Evolutionary conservation across 2,888 invertebrate species (phyloP).

Genomic region (Aleiodes alternator): DNA sequence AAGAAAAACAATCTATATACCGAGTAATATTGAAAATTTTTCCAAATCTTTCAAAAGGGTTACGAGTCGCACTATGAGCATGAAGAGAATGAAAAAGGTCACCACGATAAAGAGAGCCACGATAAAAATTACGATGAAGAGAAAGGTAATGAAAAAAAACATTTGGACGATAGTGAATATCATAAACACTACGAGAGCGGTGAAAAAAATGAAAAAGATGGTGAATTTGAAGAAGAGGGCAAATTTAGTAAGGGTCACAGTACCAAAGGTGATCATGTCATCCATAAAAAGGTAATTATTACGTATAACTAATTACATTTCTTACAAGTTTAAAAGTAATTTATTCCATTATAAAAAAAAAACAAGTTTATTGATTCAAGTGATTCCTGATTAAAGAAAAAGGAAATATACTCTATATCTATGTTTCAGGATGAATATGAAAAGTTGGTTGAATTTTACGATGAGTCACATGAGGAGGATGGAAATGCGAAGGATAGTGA

Average conservation of each 20-base stretch:
- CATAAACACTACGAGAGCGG: constrained; percentile 82
- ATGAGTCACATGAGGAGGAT: constrained; percentile 83
- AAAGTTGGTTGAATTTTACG: constrained; percentile 86
- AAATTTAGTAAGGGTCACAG: constrained; percentile 75
- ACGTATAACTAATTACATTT: neutral
- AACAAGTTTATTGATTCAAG: constrained; percentile 5
- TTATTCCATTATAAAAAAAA: neutral
- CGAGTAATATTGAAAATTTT: neutral
- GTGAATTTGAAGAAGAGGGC: constrained; percentile 72
- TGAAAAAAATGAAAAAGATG: constrained; percentile 77
- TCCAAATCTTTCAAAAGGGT: constrained; percentile 52
- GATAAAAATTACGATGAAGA: constrained; percentile 82
- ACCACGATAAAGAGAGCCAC: constrained; percentile 83
- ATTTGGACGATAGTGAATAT: constrained; percentile 81
- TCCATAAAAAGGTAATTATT: constrained; percentile 75
- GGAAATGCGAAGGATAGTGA: constrained; percentile 82
- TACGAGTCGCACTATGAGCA: constrained; percentile 69
- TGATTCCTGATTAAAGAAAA: constrained; percentile 1
- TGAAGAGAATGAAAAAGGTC: constrained; percentile 76
- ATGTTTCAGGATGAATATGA: constrained; percentile 80
- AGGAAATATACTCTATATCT: neutral
- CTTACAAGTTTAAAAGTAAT: neutral
- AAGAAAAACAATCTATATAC: neutral
- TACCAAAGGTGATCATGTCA: constrained; percentile 75
- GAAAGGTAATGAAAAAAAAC: constrained; percentile 80